Base-by-base conservation (phyloP, 2,797 vertebrate genomes). In the Anas flavirostris region DNA sequence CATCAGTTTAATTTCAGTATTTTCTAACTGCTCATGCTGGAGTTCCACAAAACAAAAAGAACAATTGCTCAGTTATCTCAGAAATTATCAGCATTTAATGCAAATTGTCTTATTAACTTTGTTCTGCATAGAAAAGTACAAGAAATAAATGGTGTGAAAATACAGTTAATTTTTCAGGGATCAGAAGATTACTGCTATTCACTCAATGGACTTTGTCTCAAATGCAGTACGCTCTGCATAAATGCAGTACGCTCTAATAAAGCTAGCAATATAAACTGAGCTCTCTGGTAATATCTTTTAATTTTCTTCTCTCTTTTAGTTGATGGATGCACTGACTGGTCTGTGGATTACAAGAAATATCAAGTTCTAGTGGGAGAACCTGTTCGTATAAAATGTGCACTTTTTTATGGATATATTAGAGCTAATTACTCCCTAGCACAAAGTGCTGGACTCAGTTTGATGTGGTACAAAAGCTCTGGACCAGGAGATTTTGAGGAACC, bases 381-480 rank as follows among this genome's bases (percentile, higher is more conserved):
- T 31, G 99, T 99, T 92, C 98, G 99, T 97, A 99, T 99, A 98
- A 99, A 99, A 97, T 99, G 99, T 63, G 99, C 99, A 90, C 98
- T 99, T 88, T 99, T 99, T 98, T 99, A 99, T 92, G 99, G 99
- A 98, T 99, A 99, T 96, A 99, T 99, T 96, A 98, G 99, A 96
- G 99, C 99, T 94, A 99, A 99, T 98, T 99, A 99, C 97, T 99
- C 98, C 76, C 98, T 99, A 41, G 99, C 99, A 28, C 99, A 99
- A 98, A 99, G 99, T 86, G 98, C 98, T 67, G 99, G 99, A 96
- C 99, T 99, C 92, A 99, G 99, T 97, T 98, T 99, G 82, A 99
- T 99, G 99, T 99, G 99, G 99, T 99, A 99, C 97, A 99, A 99
- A 98, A 99, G 99, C 92, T 98, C 98, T 31, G 99, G 99, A 85